Evolutionary conservation across 2,113 vertebrate genomes (phyloP).

Genomic region (Ivindomyrus marchei): DNA sequence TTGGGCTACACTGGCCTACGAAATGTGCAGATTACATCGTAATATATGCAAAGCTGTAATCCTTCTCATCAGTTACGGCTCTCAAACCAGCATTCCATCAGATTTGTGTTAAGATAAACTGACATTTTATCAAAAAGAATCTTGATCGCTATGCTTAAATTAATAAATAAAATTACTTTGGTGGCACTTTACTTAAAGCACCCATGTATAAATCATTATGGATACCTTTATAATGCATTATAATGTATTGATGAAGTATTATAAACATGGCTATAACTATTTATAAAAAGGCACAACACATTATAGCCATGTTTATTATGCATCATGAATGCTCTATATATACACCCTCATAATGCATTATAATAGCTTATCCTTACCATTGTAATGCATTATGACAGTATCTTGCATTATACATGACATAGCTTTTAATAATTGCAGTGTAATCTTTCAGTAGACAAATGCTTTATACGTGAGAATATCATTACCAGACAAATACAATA

Average conservation of each 20-base stretch:
- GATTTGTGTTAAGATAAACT: slow-evolving; percentile 12
- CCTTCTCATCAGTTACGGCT: slow-evolving; percentile 19
- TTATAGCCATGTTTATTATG: too few relatives aligned
- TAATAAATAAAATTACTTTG: slow-evolving; percentile 6
- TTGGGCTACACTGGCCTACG: not conserved
- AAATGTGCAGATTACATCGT: slow-evolving; percentile 19
- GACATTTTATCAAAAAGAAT: slow-evolving; percentile 21
- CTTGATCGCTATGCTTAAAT: not conserved
- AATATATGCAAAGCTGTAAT: slow-evolving; percentile 20
- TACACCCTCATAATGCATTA: too few relatives aligned
- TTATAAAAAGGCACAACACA: too few relatives aligned
- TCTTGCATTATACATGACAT: too few relatives aligned
- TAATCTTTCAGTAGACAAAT: not conserved
- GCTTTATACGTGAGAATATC: not conserved
- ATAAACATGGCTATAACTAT: too few relatives aligned
- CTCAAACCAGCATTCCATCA: not conserved
- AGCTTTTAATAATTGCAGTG: not conserved
- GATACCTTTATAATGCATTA: too few relatives aligned
- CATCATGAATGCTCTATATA: too few relatives aligned
- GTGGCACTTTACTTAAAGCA: not conserved
- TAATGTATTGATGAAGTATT: too few relatives aligned
- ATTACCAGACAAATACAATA: not conserved
- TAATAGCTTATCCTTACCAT: too few relatives aligned
- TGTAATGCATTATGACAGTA: too few relatives aligned
- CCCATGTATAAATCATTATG: too few relatives aligned